Base-by-base conservation (phyloP, 37 sponge, comb jelly and placozoan genomes). In the Agelas oroides region DNA sequence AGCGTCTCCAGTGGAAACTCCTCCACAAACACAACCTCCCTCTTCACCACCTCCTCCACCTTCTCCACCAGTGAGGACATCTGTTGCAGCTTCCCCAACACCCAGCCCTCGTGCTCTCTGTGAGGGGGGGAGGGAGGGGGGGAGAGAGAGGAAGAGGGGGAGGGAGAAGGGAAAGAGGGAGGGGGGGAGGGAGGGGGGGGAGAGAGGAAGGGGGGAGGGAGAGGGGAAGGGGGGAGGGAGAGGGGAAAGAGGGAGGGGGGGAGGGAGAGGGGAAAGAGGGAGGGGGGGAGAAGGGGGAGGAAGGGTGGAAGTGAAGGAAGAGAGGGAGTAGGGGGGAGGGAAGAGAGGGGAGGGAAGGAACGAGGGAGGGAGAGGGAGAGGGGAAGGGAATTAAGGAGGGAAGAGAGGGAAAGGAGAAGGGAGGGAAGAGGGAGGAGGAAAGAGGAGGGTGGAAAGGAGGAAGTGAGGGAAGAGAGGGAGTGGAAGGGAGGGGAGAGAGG, bases 91-190 rank as follows among this genome's bases (percentile, higher is more conserved):
- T 67, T 38, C 16, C 59, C 53, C 83, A 71, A 59, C 2, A 82
- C 61, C 83, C 83, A 82, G 2, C 71, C 83, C 59, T 82, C 61
- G 63, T 82, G 71, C 71, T 82, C 83, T 14, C 83, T 46, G 8
- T 3, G 8, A 8, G 46, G 3, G 46, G 46, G 46, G 46, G 46
- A 8, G 8, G 46, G 46, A 8, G 46, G 46, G 6, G 46, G 46
- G 34, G 52, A 24, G 52, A 39, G 52, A 2, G 66, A 66, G 66
- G 28, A 33, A 3, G 66, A 33, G 66, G 18, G 31, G 28, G 66
- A 3, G 31, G 28, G 66, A 3, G 66, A 33, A 33, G 1, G 5
- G 62, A 27, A 25, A 5, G 62, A 27, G n/a, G 5, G 25, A 2
- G 62, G 62, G 62, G 11, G 62, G 14, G 25, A 11, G n/a, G 66